Evolutionary conservation across 2,888 invertebrate species (phyloP).

Genomic region (Rhynchonema sp.): DNA sequence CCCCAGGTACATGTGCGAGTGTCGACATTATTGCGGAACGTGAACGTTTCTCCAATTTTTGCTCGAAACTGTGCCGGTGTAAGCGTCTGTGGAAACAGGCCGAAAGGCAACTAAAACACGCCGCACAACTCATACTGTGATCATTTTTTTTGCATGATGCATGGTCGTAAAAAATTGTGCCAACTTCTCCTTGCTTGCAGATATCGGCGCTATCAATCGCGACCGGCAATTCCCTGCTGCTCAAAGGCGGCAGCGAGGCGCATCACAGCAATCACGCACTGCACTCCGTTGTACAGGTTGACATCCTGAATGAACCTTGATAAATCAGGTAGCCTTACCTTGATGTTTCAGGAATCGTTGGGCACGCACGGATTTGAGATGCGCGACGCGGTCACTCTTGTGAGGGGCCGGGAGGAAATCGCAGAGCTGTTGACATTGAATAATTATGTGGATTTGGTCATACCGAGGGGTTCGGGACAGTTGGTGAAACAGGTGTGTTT

Average conservation of each 20-base stretch:
- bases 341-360: conserved; percentile 49
- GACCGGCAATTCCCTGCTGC: conserved; percentile 77
- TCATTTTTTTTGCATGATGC: background rate
- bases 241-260: conserved; percentile 96
- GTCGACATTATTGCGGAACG: too few species aligned
- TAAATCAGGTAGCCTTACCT: too few species aligned
- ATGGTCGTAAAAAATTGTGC: too few species aligned
- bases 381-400: conserved; percentile 67
- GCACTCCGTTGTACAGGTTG: conserved; percentile 68
- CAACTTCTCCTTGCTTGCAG: conserved; percentile 41
- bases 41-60: too few species aligned
- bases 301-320: too few species aligned
- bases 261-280: conserved; percentile 69
- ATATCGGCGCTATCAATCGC: conserved; percentile 90
- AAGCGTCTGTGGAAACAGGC: too few species aligned
- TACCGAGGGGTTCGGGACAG: conserved; percentile 84
- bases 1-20: conserved; percentile 48
- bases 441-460: conserved; percentile 70
- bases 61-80: too few species aligned
- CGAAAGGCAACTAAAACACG: too few species aligned
- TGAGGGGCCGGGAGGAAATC: conserved; percentile 68
- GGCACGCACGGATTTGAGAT: conserved; percentile 49
- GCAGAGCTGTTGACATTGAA: conserved; percentile 71
- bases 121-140: too few species aligned
- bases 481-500: conserved; percentile 46